Base-by-base conservation (phyloP, 1,140 invertebrate species). In the Psilanteris sp. region DNA sequence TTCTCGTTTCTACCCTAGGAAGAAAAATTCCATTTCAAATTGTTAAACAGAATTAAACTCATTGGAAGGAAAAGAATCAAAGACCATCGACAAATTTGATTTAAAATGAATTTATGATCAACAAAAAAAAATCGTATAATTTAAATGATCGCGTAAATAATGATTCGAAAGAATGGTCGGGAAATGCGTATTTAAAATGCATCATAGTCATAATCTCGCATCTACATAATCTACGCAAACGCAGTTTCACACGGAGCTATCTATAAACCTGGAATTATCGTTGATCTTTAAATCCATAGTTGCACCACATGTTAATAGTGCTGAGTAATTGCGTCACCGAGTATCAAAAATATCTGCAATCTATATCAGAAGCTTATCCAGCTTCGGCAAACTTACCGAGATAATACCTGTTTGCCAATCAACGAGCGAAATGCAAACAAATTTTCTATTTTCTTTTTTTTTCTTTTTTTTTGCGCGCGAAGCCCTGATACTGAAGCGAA, bases 171-270 rank as follows among this genome's bases (percentile, higher is more conserved):
- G n/a, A n/a, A n/a, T n/a, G n/a, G n/a, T n/a, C n/a, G n/a, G n/a
- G n/a, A n/a, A n/a, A n/a, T n/a, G n/a, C n/a, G n/a, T n/a, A n/a
- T n/a, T n/a, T n/a, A n/a, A n/a, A n/a, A n/a, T n/a, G n/a, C n/a
- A n/a, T n/a, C n/a, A n/a, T n/a, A n/a, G n/a, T 14, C 29, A 14
- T 46, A 16, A 46, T 46, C 27, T 32, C n/a, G 7, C 14, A 46
- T 31, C 15, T 46, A 16, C 27, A 46, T 31, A 46, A 50, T 50
- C 46, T n/a, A n/a, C n/a, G n/a, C n/a, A n/a, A n/a, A n/a, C 11
- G 20, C 9, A 0, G 10, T 10, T 16, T 27, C 15, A 31, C 14
- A 16, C n/a, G 13, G 13, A 3, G n/a, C 3, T 31, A 46, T 31
- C 6, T 26, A 8, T 11, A 27, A 43, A 14, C 39, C 22, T 7